Evolutionary conservation across 2,888 invertebrate species (phyloP).

Genomic region (Coenonympha arcania): DNA sequence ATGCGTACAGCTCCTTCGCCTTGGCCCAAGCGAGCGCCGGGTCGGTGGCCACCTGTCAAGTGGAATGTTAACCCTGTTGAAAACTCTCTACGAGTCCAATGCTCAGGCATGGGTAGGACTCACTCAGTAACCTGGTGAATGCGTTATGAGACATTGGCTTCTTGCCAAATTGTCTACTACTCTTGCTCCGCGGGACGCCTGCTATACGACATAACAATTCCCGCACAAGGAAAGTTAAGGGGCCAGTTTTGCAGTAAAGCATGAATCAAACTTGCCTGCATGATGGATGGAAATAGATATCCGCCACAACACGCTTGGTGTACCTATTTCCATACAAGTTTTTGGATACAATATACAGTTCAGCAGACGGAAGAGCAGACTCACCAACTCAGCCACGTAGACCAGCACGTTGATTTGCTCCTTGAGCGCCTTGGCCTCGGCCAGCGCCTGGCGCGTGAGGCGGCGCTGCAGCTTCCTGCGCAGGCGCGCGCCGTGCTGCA

Average conservation of each 20-base stretch:
- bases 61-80: no score
- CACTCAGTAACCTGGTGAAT: no score
- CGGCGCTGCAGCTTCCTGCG: constrained; percentile 84
- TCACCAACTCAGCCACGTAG: constrained; percentile 85
- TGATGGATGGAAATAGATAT: no score
- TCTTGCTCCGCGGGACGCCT: no score
- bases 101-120: no score
- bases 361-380: constrained; percentile 27
- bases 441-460: constrained; percentile 83
- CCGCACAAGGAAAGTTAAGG: no score
- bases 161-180: no score
- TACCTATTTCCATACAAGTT: background rate
- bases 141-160: no score
- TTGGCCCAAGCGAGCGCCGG: constrained; percentile 83
- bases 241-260: no score
- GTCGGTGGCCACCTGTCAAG: constrained; percentile 80
- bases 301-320: constrained; percentile 1
- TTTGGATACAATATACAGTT: background rate
- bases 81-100: no score
- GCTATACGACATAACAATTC: no score
- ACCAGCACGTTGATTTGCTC: constrained; percentile 85
- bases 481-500: constrained; percentile 84
- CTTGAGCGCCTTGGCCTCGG: constrained; percentile 85
- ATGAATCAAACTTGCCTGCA: no score
- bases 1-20: constrained; percentile 80